phyloP scores from a whole-genome alignment of 2,113 vertebrate species.

The Lycocorax pyrrhopterus region DNA sequence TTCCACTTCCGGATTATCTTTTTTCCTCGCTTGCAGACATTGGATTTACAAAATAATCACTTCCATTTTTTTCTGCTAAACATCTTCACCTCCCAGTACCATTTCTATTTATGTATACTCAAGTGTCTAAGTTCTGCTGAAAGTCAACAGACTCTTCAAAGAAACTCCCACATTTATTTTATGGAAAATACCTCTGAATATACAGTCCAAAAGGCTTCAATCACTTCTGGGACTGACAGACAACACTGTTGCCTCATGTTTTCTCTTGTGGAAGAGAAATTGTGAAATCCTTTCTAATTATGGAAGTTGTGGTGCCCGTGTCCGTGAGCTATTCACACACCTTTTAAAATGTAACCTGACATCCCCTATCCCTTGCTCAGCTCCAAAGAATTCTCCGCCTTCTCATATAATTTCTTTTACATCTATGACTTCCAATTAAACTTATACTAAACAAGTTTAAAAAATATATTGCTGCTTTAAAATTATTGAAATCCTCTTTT shows the following conservation, averaged over 20 bases:
- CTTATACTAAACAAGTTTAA: not conserved
- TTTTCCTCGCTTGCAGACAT: not conserved
- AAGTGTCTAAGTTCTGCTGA: not conserved
- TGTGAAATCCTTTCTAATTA: not conserved
- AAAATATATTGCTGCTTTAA: not conserved
- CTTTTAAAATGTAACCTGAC: not conserved
- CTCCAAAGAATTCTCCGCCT: not conserved
- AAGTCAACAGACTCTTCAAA: not conserved
- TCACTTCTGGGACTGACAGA: not conserved
- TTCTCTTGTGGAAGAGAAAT: too few species aligned
- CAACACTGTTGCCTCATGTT: not conserved
- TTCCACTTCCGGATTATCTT: not conserved
- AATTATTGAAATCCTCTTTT: not conserved
- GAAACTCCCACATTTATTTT: not conserved
- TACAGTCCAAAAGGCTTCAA: not conserved
- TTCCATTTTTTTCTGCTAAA: not conserved
- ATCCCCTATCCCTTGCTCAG: not conserved
- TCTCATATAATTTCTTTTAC: not conserved
- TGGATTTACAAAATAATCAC: not conserved
- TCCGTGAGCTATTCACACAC: not conserved
- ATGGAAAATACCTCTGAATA: not conserved
- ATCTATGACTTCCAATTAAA: not conserved
- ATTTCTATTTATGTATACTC: not conserved
- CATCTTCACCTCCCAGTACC: not conserved
- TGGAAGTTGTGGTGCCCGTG: not conserved